Conservation (phyloP, 2,888 invertebrate genomes). For the Drosophila acutilabella region DNA sequence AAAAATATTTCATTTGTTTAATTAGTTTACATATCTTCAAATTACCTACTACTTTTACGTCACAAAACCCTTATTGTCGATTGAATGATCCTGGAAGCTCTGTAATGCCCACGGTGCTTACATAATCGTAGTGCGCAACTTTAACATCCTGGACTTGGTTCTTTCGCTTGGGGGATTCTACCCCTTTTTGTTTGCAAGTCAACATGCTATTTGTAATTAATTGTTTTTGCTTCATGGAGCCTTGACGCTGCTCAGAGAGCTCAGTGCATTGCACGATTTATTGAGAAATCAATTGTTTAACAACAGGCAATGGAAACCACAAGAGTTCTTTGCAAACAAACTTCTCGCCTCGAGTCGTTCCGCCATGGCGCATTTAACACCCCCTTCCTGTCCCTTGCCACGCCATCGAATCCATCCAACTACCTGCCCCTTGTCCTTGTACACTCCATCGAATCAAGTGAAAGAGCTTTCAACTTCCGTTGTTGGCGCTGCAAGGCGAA, state of each 20-base stretch:
- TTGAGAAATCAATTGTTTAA: slow-evolving; percentile 81
- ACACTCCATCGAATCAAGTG: slow-evolving; percentile 20
- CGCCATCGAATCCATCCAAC: too few species aligned
- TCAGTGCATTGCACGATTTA: slow-evolving; percentile 80
- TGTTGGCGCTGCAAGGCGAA: slow-evolving; percentile 61
- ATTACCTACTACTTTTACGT: not conserved
- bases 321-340: slow-evolving; percentile 80
- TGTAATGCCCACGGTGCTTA: slow-evolving; percentile 43
- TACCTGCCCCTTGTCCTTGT: not conserved
- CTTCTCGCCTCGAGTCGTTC: slow-evolving; percentile 78
- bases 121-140: slow-evolving; percentile 44
- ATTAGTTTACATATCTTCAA: not conserved
- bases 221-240: slow-evolving; percentile 75
- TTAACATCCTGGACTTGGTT: not conserved
- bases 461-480: slow-evolving; percentile 70
- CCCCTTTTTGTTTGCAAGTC: slow-evolving; percentile 76
- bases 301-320: slow-evolving; percentile 81
- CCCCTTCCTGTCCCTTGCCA: not conserved
- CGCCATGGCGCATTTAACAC: slow-evolving; percentile 38
- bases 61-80: not conserved
- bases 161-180: slow-evolving; percentile 30
- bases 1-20: not conserved
- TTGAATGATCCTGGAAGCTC: slow-evolving; percentile 30
- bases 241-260: slow-evolving; percentile 31
- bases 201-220: slow-evolving; percentile 81